Evolutionary conservation across 2,113 vertebrate species (phyloP).

Genomic region (Panthera leo): DNA sequence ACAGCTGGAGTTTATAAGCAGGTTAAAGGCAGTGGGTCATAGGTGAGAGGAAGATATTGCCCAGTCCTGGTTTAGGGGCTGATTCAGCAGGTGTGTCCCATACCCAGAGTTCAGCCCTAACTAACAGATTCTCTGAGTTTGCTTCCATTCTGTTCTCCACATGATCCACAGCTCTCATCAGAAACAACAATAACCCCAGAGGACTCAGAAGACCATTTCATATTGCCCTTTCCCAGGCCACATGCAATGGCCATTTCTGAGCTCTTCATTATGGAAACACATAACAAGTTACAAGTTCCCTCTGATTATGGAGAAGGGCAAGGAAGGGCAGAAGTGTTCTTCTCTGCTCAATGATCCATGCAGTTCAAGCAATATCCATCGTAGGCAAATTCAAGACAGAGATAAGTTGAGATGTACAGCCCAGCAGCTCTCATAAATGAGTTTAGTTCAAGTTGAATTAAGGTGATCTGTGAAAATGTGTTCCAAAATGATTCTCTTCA

Average conservation of each 20-base stretch:
- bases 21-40: neutral
- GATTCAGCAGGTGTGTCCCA: neutral
- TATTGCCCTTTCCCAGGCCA: neutral
- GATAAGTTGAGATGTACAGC: slow-evolving; percentile 75
- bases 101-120: neutral
- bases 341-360: slow-evolving; percentile 83
- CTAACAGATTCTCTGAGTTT: neutral
- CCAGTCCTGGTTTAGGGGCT: neutral
- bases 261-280: slow-evolving; percentile 66
- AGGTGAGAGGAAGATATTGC: neutral
- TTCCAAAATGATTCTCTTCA: slow-evolving; percentile 65
- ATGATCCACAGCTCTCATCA: neutral
- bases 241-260: slow-evolving; percentile 39
- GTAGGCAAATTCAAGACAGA: slow-evolving; percentile 75
- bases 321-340: slow-evolving; percentile 80
- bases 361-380: slow-evolving; percentile 75
- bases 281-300: slow-evolving; percentile 76
- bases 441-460: slow-evolving; percentile 77
- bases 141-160: neutral
- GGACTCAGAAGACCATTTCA: neutral
- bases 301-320: slow-evolving; percentile 78
- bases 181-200: neutral
- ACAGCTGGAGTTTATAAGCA: neutral
- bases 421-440: slow-evolving; percentile 77
- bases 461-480: slow-evolving; percentile 78